Base-by-base conservation (phyloP, 1,140 invertebrate species). In the Musca vetustissima region DNA sequence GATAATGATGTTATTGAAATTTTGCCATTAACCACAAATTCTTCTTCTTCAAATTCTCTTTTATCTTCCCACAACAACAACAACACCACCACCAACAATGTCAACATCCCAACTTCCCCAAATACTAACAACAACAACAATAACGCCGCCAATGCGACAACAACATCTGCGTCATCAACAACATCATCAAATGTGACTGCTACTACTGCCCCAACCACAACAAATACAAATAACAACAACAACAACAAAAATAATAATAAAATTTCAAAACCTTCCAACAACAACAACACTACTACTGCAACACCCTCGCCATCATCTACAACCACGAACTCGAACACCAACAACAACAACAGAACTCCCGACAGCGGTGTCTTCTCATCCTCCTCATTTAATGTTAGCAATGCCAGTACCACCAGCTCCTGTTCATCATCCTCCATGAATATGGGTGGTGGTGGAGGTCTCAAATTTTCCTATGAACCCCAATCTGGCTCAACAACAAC, bases 401-500 rank as follows among this genome's bases (percentile, higher is more conserved):
- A 67, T 68, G 66, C 66, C 15, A 66, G 61, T 43, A 53, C 53
- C 22, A 43, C 43, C 72, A 69, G 64, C 64, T 61, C 57, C 3
- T 61, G 57, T 61, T 61, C 57, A 21, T 17, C 36, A 43, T 71
- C 52, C 67, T 64, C 25, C 25, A 48, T 72, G 15, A 68, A 43
- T 7, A 68, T 55, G 36, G 49, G 70, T 21, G 66, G 64, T 48
- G 61, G 53, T 48, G 53, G 78, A 65, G 79, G 79, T 7, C 66
- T 83, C 7, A 84, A 84, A 69, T 78, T 83, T 49, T 75, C 67
- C 24, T 84, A 83, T 66, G 83, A 84, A 66, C 73, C 80, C 13
- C 82, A 83, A 69, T 55, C 70, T 8, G 36, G 43, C 50, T 11
- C n/a, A n/a, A n/a, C n/a, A n/a, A n/a, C n/a, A n/a, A n/a, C n/a